phyloP scores from a whole-genome alignment of 2,888 invertebrate genomes.

The Frankliniella fusca region DNA sequence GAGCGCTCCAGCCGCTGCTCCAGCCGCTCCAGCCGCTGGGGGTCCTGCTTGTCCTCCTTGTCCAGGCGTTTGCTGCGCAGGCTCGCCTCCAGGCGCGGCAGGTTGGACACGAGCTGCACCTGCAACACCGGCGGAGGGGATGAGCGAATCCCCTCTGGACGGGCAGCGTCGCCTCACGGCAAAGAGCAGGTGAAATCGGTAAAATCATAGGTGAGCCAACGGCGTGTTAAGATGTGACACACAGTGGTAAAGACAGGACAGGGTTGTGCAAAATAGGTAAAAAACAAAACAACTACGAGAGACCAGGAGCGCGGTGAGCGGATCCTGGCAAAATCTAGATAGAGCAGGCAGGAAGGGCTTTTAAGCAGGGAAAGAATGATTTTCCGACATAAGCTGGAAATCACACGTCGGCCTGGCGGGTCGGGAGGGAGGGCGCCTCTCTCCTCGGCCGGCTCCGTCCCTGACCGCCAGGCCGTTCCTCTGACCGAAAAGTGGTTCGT shows the following conservation, averaged over 20 bases:
- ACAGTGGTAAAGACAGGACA: background rate
- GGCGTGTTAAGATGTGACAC: background rate
- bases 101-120: slow-evolving; percentile 20
- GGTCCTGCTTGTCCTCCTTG: background rate
- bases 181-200: background rate
- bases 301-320: too few species aligned
- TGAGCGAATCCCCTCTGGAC: background rate
- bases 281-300: too few species aligned
- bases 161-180: background rate
- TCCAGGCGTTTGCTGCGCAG: background rate
- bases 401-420: too few species aligned
- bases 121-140: background rate
- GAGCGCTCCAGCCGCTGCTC: background rate
- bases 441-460: too few species aligned
- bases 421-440: too few species aligned
- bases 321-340: too few species aligned
- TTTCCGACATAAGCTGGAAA: too few species aligned
- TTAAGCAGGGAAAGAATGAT: too few species aligned
- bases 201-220: background rate
- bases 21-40: background rate
- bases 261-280: too few species aligned
- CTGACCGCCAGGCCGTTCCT: too few species aligned
- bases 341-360: too few species aligned
- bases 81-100: slow-evolving; percentile 14
- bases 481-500: too few species aligned